Conservation (phyloP, 2,888 invertebrate species). For the Hirtodrosophila trivittata region DNA sequence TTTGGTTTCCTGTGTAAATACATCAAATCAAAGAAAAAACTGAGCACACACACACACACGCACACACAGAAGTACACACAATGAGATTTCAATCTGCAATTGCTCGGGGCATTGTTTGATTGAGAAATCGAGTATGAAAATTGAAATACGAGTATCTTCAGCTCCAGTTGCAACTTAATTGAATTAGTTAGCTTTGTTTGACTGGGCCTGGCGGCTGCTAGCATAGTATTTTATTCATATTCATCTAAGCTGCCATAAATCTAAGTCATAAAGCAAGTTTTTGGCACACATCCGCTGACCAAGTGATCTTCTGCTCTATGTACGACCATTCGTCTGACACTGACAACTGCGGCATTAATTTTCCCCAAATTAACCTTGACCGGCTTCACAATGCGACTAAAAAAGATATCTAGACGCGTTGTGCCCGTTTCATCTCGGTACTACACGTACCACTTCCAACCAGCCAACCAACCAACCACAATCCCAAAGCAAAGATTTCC, state of each 20-base stretch:
- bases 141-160: slow-evolving; percentile 16
- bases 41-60: neutral
- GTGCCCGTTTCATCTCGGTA: slow-evolving; percentile 60
- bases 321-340: slow-evolving; percentile 49
- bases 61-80: neutral
- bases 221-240: slow-evolving; percentile 15
- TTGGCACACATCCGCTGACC: slow-evolving; percentile 72
- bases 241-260: slow-evolving; percentile 31
- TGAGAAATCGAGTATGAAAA: slow-evolving; percentile 66
- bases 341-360: slow-evolving; percentile 61
- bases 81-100: slow-evolving; percentile 59
- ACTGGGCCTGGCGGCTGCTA: slow-evolving; percentile 22
- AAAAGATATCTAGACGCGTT: slow-evolving; percentile 53
- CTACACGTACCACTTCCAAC: slow-evolving; percentile 27
- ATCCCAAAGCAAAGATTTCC: slow-evolving; percentile 24
- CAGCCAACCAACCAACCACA: neutral
- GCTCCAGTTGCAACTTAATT: slow-evolving; percentile 53
- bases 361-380: slow-evolving; percentile 80
- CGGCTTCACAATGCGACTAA: slow-evolving; percentile 70
- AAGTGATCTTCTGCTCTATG: slow-evolving; percentile 63
- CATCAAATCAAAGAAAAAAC: slow-evolving; percentile 3
- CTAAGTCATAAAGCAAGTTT: slow-evolving; percentile 47
- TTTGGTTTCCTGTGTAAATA: slow-evolving; percentile 58
- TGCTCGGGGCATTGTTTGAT: slow-evolving; percentile 56
- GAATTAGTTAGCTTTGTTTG: slow-evolving; percentile 52